Percentiles rank a stretch among this genome's conserved stretches.
Conservation (phyloP, 2,888 invertebrate genomes). For the Apoderus coryli region DNA sequence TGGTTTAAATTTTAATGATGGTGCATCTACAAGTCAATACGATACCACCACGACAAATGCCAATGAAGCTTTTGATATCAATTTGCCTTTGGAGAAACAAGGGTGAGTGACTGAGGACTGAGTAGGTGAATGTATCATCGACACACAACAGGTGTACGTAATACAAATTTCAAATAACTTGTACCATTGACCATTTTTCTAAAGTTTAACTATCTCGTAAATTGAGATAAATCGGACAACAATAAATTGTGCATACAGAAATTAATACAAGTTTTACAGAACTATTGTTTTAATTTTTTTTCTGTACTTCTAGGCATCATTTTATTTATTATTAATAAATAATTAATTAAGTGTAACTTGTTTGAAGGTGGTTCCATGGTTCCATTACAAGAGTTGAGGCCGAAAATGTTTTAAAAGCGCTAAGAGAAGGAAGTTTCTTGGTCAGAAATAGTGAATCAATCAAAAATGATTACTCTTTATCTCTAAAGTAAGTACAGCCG, state of each 20-base stretch:
- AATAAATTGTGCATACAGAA: too few species aligned
- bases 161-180: too few species aligned
- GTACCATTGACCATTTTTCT: too few species aligned
- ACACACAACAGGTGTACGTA: too few species aligned
- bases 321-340: slow-evolving; percentile 4
- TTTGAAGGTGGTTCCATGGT: slow-evolving; percentile 83
- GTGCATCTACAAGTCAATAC: slow-evolving; percentile 35
- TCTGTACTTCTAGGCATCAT: too few species aligned
- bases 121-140: too few species aligned
- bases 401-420: slow-evolving; percentile 68
- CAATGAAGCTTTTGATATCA: slow-evolving; percentile 63
- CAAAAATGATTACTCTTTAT: slow-evolving; percentile 84
- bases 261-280: too few species aligned
- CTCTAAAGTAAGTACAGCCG: slow-evolving; percentile 91
- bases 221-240: too few species aligned
- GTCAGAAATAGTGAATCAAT: slow-evolving; percentile 90
- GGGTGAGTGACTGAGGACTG: too few species aligned
- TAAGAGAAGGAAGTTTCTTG: slow-evolving; percentile 84
- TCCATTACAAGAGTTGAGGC: slow-evolving; percentile 84
- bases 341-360: slow-evolving; percentile 7
- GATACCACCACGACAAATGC: slow-evolving; percentile 10
- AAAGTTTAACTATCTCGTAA: too few species aligned
- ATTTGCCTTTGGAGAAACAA: slow-evolving; percentile 74
- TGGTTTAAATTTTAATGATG: slow-evolving; percentile 34
- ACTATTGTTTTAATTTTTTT: too few species aligned